phyloP scores from a whole-genome alignment of 2,113 vertebrate genomes.

The Oriolus oriolus region DNA sequence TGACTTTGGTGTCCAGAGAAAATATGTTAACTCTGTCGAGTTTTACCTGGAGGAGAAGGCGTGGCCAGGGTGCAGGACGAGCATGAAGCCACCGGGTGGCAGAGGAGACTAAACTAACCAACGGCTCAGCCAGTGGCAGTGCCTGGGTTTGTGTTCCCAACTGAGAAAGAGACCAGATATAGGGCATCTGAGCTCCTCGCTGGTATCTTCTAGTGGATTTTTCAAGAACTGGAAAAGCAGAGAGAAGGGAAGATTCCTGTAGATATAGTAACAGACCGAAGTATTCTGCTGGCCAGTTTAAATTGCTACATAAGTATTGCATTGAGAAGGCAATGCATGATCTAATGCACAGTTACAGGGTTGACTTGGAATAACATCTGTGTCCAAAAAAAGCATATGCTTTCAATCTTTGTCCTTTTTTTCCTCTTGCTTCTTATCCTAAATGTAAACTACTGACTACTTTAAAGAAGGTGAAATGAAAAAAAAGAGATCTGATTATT shows the following conservation, averaged over 20 bases:
- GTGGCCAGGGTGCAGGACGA: background rate
- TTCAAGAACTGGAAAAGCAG: background rate
- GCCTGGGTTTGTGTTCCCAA: background rate
- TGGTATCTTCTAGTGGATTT: background rate
- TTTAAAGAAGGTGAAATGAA: background rate
- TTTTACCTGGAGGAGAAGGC: background rate
- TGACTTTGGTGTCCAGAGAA: background rate
- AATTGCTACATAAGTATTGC: background rate
- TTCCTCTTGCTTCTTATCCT: background rate
- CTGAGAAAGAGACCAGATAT: rapidly evolving
- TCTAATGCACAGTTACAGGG: background rate
- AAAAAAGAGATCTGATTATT: background rate
- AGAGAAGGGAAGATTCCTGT: background rate
- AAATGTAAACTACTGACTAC: background rate
- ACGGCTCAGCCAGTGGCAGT: background rate
- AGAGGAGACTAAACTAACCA: background rate
- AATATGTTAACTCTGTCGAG: rapidly evolving
- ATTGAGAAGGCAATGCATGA: background rate
- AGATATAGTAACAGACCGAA: background rate
- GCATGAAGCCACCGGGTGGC: background rate
- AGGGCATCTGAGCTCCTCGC: background rate
- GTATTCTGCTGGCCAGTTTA: background rate
- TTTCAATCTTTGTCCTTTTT: background rate
- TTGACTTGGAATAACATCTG: background rate
- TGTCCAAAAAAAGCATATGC: background rate